These are phyloP conservation scores for Aplochiton taeniatus DNA, from an alignment of 2,797 vertebrate species.

Conservation along the genomic window DNA sequence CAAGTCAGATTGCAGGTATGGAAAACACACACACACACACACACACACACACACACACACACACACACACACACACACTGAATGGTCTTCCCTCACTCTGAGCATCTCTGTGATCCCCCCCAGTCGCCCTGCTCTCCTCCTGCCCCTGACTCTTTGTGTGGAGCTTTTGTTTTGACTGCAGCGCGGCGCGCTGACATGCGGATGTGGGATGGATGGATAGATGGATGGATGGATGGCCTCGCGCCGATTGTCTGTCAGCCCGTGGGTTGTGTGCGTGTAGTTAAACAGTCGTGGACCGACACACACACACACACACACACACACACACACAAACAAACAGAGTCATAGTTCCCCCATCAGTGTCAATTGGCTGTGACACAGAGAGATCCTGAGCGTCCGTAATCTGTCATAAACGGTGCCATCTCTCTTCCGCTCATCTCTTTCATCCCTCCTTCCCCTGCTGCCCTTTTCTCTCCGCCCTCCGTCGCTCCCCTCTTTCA, in stretches of 20 bases:
- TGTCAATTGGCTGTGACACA: slow-evolving; percentile 17
- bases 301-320: no score
- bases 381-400: slow-evolving; percentile 35
- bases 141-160: neutral
- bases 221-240: neutral
- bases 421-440: slow-evolving; percentile 13
- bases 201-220: neutral
- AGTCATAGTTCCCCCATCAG: neutral
- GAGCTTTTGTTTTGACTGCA: neutral
- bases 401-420: slow-evolving; percentile 23
- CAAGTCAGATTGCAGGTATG: slow-evolving; percentile 72
- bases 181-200: neutral
- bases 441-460: slow-evolving; percentile 12
- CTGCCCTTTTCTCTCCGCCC: neutral
- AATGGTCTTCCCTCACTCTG: neutral
- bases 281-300: neutral
- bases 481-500: neutral
- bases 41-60: slow-evolving; percentile 1
- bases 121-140: neutral
- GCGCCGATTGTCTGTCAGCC: neutral
- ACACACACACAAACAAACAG: no score
- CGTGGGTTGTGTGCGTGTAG: neutral
- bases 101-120: neutral
- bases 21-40: slow-evolving; percentile 7
- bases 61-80: neutral